Conservation (phyloP, 2,113 vertebrate genomes). For the Neogobius melanostomus region DNA sequence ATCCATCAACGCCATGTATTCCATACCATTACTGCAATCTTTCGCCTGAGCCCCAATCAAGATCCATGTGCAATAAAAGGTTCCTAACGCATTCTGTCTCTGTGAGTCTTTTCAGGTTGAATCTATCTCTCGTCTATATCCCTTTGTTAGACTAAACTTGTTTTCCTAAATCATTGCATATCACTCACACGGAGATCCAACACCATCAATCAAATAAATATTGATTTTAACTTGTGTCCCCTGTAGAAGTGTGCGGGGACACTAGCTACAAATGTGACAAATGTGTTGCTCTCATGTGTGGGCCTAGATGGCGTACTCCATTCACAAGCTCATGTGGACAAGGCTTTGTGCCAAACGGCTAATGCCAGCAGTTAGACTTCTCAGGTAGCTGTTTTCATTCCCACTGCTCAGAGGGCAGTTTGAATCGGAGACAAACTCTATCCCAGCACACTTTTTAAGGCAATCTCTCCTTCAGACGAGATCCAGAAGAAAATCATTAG, state of each 20-base stretch:
- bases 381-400: constrained; percentile 39
- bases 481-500: neutral
- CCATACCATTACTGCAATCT: too few species aligned
- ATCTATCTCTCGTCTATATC: too few species aligned
- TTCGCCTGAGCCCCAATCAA: too few species aligned
- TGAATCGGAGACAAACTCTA: constrained; percentile 5
- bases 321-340: constrained; percentile 40
- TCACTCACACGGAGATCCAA: too few species aligned
- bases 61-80: too few species aligned
- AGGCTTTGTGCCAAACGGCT: constrained; percentile 33
- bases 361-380: constrained; percentile 26
- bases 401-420: constrained; percentile 16
- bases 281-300: constrained; percentile 29
- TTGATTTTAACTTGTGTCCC: too few species aligned
- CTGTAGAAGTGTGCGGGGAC: neutral
- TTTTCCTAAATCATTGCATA: too few species aligned
- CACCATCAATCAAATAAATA: too few species aligned
- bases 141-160: too few species aligned
- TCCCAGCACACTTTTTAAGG: neutral
- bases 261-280: neutral
- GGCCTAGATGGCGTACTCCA: constrained; percentile 60
- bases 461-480: constrained; percentile 6
- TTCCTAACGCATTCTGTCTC: too few species aligned
- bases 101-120: too few species aligned
- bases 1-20: too few species aligned